Base-by-base conservation (phyloP, 2,888 invertebrate genomes). In the Himalopsyche anomala region DNA sequence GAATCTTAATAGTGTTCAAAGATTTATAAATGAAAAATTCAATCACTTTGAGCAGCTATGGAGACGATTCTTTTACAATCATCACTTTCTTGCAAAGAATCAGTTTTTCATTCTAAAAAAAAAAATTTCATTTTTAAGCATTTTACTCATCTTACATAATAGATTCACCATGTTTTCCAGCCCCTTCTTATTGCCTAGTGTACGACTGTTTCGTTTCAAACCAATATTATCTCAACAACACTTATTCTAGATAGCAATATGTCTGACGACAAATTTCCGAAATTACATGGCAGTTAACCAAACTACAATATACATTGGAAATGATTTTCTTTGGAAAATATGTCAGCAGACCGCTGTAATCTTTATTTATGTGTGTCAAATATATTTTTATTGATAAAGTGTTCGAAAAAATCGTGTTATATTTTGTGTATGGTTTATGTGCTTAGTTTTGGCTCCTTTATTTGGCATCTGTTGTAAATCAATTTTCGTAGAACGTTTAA, bases 241-340 rank as follows among this genome's bases (percentile, higher is more conserved):
- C 82, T 81, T 55, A 36, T 40, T 81, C 82, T 51, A 40, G 82
- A 51, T 81, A 51, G 82, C 82, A 81, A 54, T 81, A 81, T 81
- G 82, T 81, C 51, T 62, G 62, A 62, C 62, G 62, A 62, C 62
- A 62, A 62, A 62, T 62, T 62, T 62, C 62, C 62, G 19, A 19
- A 62, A 62, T 62, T 62, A 62, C 62, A 62, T 62, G 62, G 62
- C 62, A 62, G 62, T 62, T 62, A 62, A 62, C 62, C 62, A 19
- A 62, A 62, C 62, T 62, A 62, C 62, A 62, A 19, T 62, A 62
- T 9, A 28, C 19, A 62, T 62, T 62, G 62, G 9, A 62, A 62
- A 62, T 62, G 62, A 62, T 62, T 62, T 62, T 62, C 19, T 62
- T 62, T 8, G 19, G 62, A 62, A 62, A 62, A 62, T 19, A 62